These are phyloP conservation scores for Eumeta japonica DNA, from an alignment of 1,140 invertebrate species.

Conservation along the genomic window DNA sequence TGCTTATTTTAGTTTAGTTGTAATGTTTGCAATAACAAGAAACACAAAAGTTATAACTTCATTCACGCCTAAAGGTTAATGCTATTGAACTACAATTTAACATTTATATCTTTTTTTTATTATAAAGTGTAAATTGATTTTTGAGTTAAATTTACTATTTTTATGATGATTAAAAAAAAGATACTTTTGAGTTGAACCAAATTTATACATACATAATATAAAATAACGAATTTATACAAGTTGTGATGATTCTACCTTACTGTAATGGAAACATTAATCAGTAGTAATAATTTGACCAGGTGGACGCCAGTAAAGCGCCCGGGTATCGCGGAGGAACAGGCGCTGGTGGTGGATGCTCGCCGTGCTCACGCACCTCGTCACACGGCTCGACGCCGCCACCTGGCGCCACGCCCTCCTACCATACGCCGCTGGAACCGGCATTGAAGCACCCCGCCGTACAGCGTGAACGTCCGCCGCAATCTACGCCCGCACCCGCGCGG, in stretches of 20 bases:
- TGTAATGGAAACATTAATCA: too few species aligned
- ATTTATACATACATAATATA: not conserved
- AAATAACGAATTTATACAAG: not conserved
- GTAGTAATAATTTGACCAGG: constrained; percentile 32
- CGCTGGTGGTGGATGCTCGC: constrained; percentile 29
- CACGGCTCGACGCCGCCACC: constrained; percentile 42
- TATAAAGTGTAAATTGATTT: not conserved
- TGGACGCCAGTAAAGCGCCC: constrained; percentile 77
- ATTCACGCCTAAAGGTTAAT: too few species aligned
- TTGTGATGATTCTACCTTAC: not conserved
- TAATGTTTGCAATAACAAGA: too few species aligned
- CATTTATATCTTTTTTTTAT: not conserved
- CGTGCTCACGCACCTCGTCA: constrained; percentile 40
- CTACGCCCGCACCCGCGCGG: constrained; percentile 8
- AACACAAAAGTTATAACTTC: too few species aligned
- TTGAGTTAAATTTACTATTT: not conserved
- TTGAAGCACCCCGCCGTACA: constrained; percentile 1
- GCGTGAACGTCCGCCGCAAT: not conserved
- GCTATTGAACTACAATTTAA: too few species aligned
- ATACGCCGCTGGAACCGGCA: too few species aligned
- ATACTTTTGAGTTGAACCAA: not conserved
- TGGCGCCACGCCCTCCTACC: constrained; percentile 11
- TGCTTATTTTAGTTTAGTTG: too few species aligned
- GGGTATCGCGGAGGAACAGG: constrained; percentile 68
- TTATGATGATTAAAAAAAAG: not conserved